A percentile compares a stretch with the other conserved stretches of the same genome.
Conservation (phyloP, 2,797 vertebrate species). For the Microtus californicus region DNA sequence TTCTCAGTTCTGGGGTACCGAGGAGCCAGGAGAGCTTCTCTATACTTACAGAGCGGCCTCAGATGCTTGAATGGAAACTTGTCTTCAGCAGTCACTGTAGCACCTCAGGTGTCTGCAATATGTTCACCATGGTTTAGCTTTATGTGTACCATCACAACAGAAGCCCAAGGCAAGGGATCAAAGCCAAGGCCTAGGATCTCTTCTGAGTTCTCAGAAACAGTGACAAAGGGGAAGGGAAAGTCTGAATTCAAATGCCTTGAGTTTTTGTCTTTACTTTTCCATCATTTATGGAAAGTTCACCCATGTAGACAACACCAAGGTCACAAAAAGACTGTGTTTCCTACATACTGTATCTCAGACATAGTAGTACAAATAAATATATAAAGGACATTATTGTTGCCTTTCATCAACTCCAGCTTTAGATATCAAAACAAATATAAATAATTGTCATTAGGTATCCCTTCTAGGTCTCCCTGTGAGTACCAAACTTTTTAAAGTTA, state of each 20-base stretch:
- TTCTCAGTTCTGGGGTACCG: background rate
- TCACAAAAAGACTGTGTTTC: background rate
- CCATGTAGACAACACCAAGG: background rate
- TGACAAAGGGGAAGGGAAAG: background rate
- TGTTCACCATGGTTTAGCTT: background rate
- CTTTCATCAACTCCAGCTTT: background rate
- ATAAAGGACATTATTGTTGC: background rate
- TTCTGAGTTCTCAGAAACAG: background rate
- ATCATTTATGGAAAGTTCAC: background rate
- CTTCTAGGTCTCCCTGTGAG: background rate
- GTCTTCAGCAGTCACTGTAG: background rate
- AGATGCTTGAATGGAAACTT: background rate
- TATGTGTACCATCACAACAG: background rate
- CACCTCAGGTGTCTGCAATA: conserved; percentile 3
- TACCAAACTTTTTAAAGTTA: background rate
- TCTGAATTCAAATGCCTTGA: background rate
- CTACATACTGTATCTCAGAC: background rate
- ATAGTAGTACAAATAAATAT: background rate
- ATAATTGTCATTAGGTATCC: background rate
- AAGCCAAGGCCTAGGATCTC: background rate
- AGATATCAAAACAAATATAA: background rate
- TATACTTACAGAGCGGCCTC: background rate
- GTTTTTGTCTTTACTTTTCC: background rate
- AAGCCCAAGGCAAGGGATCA: background rate
- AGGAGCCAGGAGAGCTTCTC: background rate